These are phyloP conservation scores for Dioctria linearis DNA, from an alignment of 2,888 invertebrate genomes.

Conservation along the genomic window DNA sequence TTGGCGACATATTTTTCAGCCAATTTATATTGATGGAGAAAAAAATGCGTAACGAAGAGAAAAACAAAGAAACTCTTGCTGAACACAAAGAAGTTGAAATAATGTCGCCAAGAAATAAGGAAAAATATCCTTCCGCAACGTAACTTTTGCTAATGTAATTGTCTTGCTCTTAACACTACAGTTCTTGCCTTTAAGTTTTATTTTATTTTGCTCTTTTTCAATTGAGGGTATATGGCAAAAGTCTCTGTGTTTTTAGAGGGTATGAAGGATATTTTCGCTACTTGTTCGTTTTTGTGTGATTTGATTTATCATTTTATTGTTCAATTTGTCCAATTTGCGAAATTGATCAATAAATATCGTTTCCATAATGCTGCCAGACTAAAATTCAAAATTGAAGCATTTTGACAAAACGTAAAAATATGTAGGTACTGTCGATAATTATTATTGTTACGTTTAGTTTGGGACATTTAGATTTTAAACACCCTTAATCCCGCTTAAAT, in stretches of 20 bases:
- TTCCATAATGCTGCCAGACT: neutral
- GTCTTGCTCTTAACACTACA: constrained; percentile 38
- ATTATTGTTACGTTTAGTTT: too few species aligned
- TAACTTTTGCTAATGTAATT: constrained; percentile 57
- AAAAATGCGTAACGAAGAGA: neutral
- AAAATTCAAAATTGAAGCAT: too few species aligned
- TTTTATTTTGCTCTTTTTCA: constrained; percentile 36
- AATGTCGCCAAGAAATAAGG: constrained; percentile 47
- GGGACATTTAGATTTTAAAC: too few species aligned
- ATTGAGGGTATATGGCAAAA: neutral
- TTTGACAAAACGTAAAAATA: too few species aligned
- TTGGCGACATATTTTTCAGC: constrained; percentile 38
- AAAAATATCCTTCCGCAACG: constrained; percentile 46
- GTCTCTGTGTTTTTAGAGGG: neutral
- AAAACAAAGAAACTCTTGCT: constrained; percentile 33
- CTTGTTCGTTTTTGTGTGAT: constrained; percentile 49
- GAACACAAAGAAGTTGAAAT: constrained; percentile 25
- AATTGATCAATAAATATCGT: constrained; percentile 53
- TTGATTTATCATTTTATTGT: constrained; percentile 52
- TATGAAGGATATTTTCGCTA: constrained; percentile 36
- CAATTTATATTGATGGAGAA: constrained; percentile 54
- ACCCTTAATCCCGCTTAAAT: too few species aligned
- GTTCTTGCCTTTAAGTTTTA: constrained; percentile 16
- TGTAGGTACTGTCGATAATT: too few species aligned
- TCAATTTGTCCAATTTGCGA: constrained; percentile 42